These are phyloP conservation scores for Ectropis grisescens DNA, from an alignment of 1,140 invertebrate species.

Conservation along the genomic window DNA sequence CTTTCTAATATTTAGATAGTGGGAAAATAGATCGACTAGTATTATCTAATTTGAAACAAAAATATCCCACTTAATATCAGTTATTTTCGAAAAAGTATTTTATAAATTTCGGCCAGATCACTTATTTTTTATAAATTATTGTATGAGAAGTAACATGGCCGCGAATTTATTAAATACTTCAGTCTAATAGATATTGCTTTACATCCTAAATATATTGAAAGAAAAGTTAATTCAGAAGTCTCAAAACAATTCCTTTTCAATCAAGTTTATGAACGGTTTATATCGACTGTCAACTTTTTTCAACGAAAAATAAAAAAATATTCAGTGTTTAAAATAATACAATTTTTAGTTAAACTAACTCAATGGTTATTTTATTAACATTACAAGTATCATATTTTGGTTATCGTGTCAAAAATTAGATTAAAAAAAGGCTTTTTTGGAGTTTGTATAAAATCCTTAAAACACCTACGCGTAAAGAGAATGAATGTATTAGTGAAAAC, in stretches of 20 bases:
- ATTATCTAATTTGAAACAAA: slow-evolving; percentile 61
- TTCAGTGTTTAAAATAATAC: too few species aligned
- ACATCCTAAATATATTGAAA: slow-evolving; percentile 60
- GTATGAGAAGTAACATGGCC: slow-evolving; percentile 17
- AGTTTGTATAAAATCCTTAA: too few species aligned
- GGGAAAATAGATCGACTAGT: slow-evolving; percentile 53
- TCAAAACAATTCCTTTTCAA: not conserved
- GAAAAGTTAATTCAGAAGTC: slow-evolving; percentile 1
- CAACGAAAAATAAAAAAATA: too few species aligned
- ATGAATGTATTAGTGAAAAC: too few species aligned
- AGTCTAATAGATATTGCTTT: slow-evolving; percentile 62
- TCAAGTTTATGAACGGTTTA: not conserved
- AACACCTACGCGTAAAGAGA: too few species aligned
- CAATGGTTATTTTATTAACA: too few species aligned
- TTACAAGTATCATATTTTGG: too few species aligned
- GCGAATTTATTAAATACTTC: slow-evolving; percentile 55
- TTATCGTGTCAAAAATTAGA: too few species aligned
- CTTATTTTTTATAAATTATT: slow-evolving; percentile 11
- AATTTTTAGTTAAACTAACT: too few species aligned
- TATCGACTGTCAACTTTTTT: too few species aligned
- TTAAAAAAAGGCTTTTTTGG: too few species aligned
- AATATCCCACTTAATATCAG: slow-evolving; percentile 30
- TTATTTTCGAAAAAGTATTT: slow-evolving; percentile 40
- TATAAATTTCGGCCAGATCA: slow-evolving; percentile 54
- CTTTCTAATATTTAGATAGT: slow-evolving; percentile 24